phyloP scores from a whole-genome alignment of 2,888 invertebrate species.

The Apamea anceps region DNA sequence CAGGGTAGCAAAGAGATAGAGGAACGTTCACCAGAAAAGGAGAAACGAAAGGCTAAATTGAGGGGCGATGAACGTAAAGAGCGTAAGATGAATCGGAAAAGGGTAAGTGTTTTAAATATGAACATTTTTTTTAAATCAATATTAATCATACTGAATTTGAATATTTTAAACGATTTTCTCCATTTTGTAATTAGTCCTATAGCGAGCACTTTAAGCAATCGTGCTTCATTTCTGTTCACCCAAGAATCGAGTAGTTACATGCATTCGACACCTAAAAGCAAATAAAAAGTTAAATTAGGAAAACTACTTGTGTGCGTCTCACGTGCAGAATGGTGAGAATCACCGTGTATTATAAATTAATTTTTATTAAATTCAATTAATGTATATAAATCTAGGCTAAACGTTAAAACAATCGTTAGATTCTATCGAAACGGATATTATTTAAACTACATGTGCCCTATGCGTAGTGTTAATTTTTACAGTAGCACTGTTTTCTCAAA shows the following conservation, averaged over 20 bases:
- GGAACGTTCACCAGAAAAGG: conserved; percentile 92
- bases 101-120: conserved; percentile 88
- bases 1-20: conserved; percentile 91
- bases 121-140: background rate
- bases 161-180: background rate
- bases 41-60: conserved; percentile 93
- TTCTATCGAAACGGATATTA: background rate
- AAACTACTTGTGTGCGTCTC: background rate
- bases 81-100: conserved; percentile 94
- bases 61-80: conserved; percentile 92
- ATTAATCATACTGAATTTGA: background rate
- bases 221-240: conserved; percentile 1
- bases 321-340: conserved; percentile 7
- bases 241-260: background rate
- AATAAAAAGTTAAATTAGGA: background rate
- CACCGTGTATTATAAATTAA: background rate
- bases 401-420: background rate
- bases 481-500: conserved; percentile 4
- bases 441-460: background rate
- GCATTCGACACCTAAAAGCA: background rate
- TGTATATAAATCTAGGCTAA: background rate
- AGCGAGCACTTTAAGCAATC: background rate
- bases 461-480: background rate
- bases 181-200: background rate
- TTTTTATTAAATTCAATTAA: background rate